Evolutionary conservation across 2,888 invertebrate genomes (phyloP).

Genomic region (Teleogryllus oceanicus): DNA sequence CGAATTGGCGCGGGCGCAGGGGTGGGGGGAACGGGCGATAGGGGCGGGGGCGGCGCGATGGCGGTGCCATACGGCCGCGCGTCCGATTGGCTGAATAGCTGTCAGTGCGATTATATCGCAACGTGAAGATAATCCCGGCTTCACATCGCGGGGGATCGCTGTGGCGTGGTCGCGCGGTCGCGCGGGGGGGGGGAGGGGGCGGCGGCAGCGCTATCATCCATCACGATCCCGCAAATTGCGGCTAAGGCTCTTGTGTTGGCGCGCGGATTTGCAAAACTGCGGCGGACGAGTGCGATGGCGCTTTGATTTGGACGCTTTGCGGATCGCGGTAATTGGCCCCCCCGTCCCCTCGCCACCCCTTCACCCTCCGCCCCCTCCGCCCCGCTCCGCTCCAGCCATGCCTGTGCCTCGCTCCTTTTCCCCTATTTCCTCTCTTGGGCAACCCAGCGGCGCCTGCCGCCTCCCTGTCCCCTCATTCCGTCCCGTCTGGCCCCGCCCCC

Average conservation of each 20-base stretch:
- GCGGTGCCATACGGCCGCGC: neutral
- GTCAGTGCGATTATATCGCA: constrained; percentile 18
- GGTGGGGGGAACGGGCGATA: too few species aligned
- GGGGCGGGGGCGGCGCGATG: too few species aligned
- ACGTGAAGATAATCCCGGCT: constrained; percentile 9
- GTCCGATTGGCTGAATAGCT: constrained; percentile 18
- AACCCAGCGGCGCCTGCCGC: too few species aligned
- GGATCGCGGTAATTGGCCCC: neutral
- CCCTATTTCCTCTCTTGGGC: too few species aligned
- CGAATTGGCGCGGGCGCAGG: too few species aligned
- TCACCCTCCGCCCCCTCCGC: too few species aligned
- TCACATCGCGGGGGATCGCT: neutral
- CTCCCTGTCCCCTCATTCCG: too few species aligned
- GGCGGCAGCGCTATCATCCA: neutral
- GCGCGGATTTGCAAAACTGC: constrained; percentile 18
- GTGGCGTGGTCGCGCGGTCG: neutral
- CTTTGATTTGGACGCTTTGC: constrained; percentile 3
- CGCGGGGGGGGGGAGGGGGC: neutral
- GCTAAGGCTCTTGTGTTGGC: constrained; percentile 9
- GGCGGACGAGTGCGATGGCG: neutral
- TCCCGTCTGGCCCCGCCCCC: too few species aligned
- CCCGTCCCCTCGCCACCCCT: too few species aligned
- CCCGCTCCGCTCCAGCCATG: too few species aligned
- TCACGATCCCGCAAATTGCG: constrained; percentile 1
- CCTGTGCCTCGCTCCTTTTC: too few species aligned